A percentile compares a stretch with the other conserved stretches of the same genome.
phyloP scores from a whole-genome alignment of 2,797 vertebrate genomes.

The Oceanodroma leucorhoa region DNA sequence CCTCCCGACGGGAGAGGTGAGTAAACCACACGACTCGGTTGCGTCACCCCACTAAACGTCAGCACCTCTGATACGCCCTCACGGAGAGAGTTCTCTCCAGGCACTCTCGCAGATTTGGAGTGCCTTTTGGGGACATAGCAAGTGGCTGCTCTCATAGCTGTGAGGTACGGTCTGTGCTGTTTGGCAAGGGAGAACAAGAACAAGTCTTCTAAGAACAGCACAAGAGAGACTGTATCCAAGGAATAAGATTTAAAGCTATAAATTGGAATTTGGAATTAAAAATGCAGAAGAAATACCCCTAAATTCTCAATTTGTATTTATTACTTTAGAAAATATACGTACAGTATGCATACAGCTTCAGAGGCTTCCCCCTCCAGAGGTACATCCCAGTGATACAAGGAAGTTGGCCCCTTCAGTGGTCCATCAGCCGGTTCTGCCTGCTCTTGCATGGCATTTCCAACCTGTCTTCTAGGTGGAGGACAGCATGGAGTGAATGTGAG shows the following conservation, averaged over 20 bases:
- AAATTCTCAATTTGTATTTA: background rate
- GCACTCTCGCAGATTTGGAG: background rate
- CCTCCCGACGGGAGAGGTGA: slow-evolving; percentile 79
- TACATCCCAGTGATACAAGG: background rate
- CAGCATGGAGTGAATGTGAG: slow-evolving; percentile 68
- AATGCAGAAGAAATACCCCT: background rate
- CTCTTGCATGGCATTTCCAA: background rate
- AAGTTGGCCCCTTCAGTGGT: background rate
- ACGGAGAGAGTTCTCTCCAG: background rate
- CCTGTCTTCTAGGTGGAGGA: slow-evolving; percentile 78
- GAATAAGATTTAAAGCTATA: background rate
- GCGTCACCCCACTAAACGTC: background rate
- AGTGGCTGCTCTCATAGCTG: background rate
- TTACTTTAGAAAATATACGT: accelerated
- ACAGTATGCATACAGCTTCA: background rate
- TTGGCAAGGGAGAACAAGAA: background rate
- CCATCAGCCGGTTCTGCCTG: background rate
- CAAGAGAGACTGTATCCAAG: background rate
- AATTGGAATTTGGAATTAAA: background rate
- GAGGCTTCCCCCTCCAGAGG: background rate
- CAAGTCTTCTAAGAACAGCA: background rate
- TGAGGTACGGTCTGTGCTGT: background rate
- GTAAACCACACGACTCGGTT: background rate
- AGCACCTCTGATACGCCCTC: background rate
- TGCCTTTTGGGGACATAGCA: background rate